These are phyloP conservation scores for Protodeltote pygarga DNA, from an alignment of 2,888 invertebrate genomes.

Conservation along the genomic window DNA sequence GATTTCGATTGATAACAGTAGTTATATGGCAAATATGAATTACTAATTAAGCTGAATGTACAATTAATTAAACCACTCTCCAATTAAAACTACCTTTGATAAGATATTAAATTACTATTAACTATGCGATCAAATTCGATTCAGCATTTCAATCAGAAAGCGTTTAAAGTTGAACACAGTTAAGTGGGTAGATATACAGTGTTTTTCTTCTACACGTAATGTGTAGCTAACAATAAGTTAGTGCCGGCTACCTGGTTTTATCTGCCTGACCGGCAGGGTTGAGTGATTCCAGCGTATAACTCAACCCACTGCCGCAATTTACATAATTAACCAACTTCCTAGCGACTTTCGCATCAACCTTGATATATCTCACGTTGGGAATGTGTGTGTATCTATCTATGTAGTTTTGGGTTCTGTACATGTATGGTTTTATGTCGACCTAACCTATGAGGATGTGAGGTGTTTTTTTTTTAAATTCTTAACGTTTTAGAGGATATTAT, in stretches of 20 bases:
- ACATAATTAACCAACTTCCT: conserved; percentile 81
- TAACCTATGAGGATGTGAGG: too few species aligned
- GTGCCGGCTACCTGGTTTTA: conserved; percentile 49
- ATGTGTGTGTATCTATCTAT: conserved; percentile 25
- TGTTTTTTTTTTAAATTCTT: too few species aligned
- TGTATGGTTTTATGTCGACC: neutral
- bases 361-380: conserved; percentile 36
- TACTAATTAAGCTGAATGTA: too few species aligned
- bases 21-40: too few species aligned
- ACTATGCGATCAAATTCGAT: conserved; percentile 5
- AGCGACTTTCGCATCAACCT: conserved; percentile 56
- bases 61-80: neutral
- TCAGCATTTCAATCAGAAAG: conserved; percentile 33
- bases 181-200: conserved; percentile 19
- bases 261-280: conserved; percentile 56
- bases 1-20: too few species aligned
- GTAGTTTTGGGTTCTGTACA: conserved; percentile 29
- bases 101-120: conserved; percentile 32
- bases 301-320: conserved; percentile 76
- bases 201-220: conserved; percentile 24
- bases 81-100: conserved; percentile 14
- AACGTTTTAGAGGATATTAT: too few species aligned
- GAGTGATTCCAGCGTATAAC: conserved; percentile 76
- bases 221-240: conserved; percentile 56
- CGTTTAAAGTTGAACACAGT: conserved; percentile 30